Evolutionary conservation across 2,113 vertebrate genomes (phyloP), one percentile per base, ranked within the genome.

Genomic region (Oreochromis tanganicae): DNA sequence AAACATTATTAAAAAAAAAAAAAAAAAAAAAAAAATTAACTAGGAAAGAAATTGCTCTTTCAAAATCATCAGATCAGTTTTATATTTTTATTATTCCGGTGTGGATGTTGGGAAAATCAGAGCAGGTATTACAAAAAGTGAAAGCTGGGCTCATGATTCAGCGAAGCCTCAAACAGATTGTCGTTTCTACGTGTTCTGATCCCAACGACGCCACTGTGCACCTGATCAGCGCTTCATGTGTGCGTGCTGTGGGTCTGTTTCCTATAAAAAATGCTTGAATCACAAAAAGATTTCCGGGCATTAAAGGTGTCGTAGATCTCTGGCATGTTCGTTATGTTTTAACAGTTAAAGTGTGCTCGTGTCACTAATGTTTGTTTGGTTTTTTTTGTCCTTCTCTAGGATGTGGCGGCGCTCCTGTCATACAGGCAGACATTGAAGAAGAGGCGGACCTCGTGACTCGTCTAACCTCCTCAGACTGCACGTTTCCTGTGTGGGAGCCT

Each of bases 321-420:
- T 61, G 29, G 16, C 12, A 1, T 9, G 38, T 3, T 24, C 0
- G 4, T 71, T 0, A 13, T 68, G 34, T 7, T 71, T 43, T 2
- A 41, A 24, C 36, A 10, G 41, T 1, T 2, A 17, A 6, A 14
- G 1, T 73, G 7, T 16, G 68, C 41, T 32, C 24, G 1, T 29
- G 21, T 75, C n/a, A 17, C 17, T 38, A 5, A 24, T 3, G 29
- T 0, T 73, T 10, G 87, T 17, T 85, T n/a, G 78, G 12, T 71
- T 11, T 43, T 43, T 3, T 32, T 0, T 6, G 7, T 1, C 17
- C 34, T 12, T 21, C 34, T 63, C 0, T 91, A 95, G 94, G 86
- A 93, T 92, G 93, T 34, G 84, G 73, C 66, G 59, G 1, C 7
- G 5, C 80, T 68, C n/a, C 85, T 73, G 89, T 85, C 41, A 61